phyloP scores from a whole-genome alignment of 2,888 invertebrate genomes.

The Tanypteryx hageni region DNA sequence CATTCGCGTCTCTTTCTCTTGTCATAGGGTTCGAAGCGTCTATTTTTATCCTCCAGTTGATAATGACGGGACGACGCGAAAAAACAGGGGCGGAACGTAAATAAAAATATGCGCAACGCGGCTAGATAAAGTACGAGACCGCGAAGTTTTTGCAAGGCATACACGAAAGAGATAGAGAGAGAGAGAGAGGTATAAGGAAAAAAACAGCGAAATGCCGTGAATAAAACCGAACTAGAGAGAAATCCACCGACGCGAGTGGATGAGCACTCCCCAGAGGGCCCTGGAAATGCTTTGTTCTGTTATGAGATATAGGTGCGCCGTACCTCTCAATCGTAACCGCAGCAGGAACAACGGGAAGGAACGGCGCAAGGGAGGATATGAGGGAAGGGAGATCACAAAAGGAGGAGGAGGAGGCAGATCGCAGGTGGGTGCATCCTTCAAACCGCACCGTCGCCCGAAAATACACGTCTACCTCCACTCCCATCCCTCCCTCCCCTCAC shows the following conservation, averaged over 20 bases:
- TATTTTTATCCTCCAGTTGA: neutral
- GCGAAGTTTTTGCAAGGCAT: neutral
- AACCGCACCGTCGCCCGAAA: neutral
- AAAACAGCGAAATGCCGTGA: neutral
- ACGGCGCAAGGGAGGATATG: neutral
- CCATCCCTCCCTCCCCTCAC: too few species aligned
- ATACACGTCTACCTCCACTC: neutral
- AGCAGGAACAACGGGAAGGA: too few species aligned
- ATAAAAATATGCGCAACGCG: neutral
- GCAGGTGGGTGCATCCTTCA: neutral
- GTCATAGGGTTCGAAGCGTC: too few species aligned
- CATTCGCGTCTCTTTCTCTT: too few species aligned
- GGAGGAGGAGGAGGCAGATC: neutral
- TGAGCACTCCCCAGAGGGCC: neutral
- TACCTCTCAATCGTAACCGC: neutral
- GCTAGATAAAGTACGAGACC: neutral
- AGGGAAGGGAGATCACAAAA: neutral
- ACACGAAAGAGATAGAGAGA: neutral
- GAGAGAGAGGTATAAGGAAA: neutral
- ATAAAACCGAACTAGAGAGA: constrained; percentile 11
- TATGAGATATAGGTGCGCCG: constrained; percentile 3
- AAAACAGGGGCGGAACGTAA: neutral
- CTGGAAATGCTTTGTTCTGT: neutral
- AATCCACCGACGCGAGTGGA: neutral
- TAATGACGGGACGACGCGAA: neutral